Evolutionary conservation across 2,797 vertebrate genomes (phyloP).

Genomic region (Petrocephalus sullivani): DNA sequence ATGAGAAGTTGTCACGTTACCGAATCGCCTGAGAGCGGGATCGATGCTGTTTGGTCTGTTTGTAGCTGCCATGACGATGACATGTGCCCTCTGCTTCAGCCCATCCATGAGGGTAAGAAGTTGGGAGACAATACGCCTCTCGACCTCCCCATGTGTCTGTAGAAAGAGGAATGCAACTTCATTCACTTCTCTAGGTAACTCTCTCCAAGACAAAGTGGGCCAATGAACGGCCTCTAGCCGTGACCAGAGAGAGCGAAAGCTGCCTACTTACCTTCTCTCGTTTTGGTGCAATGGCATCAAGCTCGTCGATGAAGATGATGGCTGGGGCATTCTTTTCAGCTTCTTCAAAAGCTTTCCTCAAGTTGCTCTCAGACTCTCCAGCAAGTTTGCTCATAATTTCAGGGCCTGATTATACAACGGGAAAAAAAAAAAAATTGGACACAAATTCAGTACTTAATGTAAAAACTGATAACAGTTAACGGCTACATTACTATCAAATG

Average conservation of each 20-base stretch:
- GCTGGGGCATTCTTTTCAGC: constrained; percentile 98
- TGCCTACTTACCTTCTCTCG: constrained; percentile 82
- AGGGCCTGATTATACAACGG: constrained; percentile 67
- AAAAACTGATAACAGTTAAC: neutral
- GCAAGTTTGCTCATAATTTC: constrained; percentile 99
- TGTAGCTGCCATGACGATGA: constrained; percentile 98
- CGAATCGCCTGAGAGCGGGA: constrained; percentile 91
- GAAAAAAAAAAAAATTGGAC: neutral
- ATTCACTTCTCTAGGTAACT: neutral
- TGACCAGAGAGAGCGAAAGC: neutral
- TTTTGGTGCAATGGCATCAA: constrained; percentile 97
- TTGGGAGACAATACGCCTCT: constrained; percentile 95
- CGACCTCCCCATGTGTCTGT: constrained; percentile 94
- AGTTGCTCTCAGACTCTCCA: constrained; percentile 96
- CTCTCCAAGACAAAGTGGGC: neutral
- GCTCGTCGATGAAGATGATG: constrained; percentile 97
- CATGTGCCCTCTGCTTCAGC: constrained; percentile 93
- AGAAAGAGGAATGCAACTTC: neutral
- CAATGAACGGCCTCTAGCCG: neutral
- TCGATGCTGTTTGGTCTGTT: constrained; percentile 99
- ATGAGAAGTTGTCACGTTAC: constrained; percentile 52
- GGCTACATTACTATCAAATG: neutral
- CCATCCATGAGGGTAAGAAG: constrained; percentile 97
- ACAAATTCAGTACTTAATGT: neutral
- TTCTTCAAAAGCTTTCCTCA: constrained; percentile 98